Percentiles rank a stretch among this genome's conserved stretches.
Conservation (phyloP, 2,113 vertebrate genomes). For the Osmerus mordax region DNA sequence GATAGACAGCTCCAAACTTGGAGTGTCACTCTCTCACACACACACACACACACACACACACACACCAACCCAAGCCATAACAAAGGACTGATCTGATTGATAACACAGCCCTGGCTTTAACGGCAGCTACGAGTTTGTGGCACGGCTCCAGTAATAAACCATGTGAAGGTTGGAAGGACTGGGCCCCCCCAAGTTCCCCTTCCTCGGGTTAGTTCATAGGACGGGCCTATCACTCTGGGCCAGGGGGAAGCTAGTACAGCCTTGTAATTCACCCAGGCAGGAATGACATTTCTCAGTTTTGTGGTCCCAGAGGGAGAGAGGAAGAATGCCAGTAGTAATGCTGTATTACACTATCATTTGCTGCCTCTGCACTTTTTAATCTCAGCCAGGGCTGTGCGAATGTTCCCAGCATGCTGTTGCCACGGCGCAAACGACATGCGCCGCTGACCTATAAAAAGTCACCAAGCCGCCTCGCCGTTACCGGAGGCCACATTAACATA, state of each 20-base stretch:
- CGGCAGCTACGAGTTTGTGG: conserved; percentile 9
- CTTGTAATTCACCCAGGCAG: background rate
- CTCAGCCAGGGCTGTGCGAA: background rate
- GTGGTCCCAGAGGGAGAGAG: conserved; percentile 7
- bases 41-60: background rate
- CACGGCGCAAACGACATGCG: background rate
- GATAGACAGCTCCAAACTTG: background rate
- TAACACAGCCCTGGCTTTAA: background rate
- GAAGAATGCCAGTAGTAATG: conserved; percentile 12
- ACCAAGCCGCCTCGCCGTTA: background rate
- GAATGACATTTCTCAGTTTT: conserved; percentile 29
- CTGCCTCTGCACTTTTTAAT: conserved; percentile 20
- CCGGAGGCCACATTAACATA: background rate
- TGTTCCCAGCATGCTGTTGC: background rate
- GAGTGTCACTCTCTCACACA: background rate
- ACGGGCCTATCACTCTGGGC: background rate
- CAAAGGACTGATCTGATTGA: background rate
- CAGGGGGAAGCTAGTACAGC: background rate
- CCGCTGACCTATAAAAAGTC: conserved; percentile 22
- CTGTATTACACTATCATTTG: conserved; percentile 11
- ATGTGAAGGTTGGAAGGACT: conserved; percentile 9
- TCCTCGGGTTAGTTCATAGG: background rate
- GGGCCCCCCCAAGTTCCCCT: background rate
- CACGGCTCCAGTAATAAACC: conserved; percentile 28
- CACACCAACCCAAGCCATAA: background rate